These are phyloP conservation scores for Gonioctena quinquepunctata DNA, from an alignment of 1,140 invertebrate genomes.

Conservation along the genomic window DNA sequence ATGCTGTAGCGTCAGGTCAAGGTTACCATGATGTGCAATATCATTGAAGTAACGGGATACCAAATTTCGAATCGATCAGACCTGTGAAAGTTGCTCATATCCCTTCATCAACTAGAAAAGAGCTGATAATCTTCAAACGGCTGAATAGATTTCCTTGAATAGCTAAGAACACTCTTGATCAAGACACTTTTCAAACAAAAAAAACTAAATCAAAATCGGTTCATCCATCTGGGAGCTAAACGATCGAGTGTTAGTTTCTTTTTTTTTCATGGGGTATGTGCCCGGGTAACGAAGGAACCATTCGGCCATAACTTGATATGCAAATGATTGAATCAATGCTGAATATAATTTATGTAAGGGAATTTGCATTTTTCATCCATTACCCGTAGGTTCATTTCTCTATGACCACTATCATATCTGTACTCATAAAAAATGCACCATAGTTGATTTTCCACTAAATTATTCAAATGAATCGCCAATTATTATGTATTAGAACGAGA, in stretches of 20 bases:
- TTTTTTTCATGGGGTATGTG: not conserved
- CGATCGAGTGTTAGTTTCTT: not conserved
- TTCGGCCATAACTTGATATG: not conserved
- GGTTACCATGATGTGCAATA: no score
- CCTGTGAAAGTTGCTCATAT: no score
- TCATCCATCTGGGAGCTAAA: no score
- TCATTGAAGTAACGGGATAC: no score
- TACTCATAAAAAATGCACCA: not conserved
- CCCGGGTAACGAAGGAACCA: not conserved
- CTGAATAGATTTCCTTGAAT: no score
- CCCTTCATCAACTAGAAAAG: no score
- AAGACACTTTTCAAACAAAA: no score
- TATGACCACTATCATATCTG: not conserved
- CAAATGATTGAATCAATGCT: not conserved
- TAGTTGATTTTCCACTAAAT: conserved; percentile 10
- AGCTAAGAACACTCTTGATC: no score
- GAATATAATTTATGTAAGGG: not conserved
- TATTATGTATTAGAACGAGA: conserved; percentile 9
- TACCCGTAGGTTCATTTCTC: not conserved
- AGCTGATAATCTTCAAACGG: no score
- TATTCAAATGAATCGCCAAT: conserved; percentile 2
- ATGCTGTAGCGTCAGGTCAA: no score
- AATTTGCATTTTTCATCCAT: not conserved
- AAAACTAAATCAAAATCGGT: no score
- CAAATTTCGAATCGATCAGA: no score